Evolutionary conservation across 2,888 invertebrate genomes (phyloP).

Genomic region (Pollenia angustigena): DNA sequence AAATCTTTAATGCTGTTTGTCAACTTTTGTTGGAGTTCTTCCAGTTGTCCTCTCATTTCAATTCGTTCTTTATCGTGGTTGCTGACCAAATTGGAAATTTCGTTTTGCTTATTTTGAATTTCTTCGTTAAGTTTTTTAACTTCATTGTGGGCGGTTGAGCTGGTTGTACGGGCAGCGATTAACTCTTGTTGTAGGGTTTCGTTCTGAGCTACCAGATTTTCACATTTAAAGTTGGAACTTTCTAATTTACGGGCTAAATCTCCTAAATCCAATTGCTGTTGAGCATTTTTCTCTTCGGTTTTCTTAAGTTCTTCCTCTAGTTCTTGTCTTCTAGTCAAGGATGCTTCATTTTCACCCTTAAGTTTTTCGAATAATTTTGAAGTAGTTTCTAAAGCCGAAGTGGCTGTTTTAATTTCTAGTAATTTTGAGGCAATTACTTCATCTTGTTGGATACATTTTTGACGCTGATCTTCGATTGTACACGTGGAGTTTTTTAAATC

Average conservation of each 20-base stretch:
- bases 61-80: constrained; percentile 74
- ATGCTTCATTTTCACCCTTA: constrained; percentile 71
- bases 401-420: constrained; percentile 68
- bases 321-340: constrained; percentile 58
- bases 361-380: constrained; percentile 75
- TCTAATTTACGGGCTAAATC: constrained; percentile 77
- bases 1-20: constrained; percentile 80
- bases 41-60: constrained; percentile 77
- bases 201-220: constrained; percentile 74
- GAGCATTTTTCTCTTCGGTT: constrained; percentile 72
- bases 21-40: constrained; percentile 77
- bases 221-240: constrained; percentile 75
- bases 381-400: constrained; percentile 70
- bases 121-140: constrained; percentile 81
- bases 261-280: constrained; percentile 79
- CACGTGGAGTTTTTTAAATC: constrained; percentile 64
- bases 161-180: constrained; percentile 75
- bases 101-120: constrained; percentile 76
- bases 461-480: constrained; percentile 67
- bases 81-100: constrained; percentile 72
- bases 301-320: constrained; percentile 75
- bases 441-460: constrained; percentile 68
- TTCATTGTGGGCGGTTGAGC: constrained; percentile 74
- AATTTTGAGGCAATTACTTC: constrained; percentile 64
- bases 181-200: constrained; percentile 84